A percentile compares a stretch with the other conserved stretches of the same genome.
Evolutionary conservation across 1,140 invertebrate genomes (phyloP).

Genomic region (Drosophila truncata): DNA sequence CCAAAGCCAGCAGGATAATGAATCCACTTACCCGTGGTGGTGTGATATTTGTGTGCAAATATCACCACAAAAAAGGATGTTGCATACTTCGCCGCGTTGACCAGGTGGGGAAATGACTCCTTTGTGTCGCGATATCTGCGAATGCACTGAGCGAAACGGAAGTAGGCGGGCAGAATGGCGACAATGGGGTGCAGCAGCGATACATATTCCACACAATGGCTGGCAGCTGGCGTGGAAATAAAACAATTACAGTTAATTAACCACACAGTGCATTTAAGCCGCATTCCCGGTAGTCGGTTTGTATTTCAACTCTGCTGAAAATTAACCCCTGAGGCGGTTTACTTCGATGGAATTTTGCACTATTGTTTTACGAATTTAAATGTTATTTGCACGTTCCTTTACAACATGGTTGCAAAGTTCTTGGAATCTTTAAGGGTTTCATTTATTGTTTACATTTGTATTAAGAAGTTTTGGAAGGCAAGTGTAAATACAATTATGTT

Average conservation of each 20-base stretch:
- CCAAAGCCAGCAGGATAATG: not conserved
- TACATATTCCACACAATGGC: constrained; percentile 88
- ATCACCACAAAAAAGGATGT: constrained; percentile 85
- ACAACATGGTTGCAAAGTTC: not conserved
- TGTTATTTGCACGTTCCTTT: not conserved
- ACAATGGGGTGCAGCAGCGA: constrained; percentile 91
- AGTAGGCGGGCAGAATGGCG: constrained; percentile 97
- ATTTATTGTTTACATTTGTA: not conserved
- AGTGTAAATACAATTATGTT: not conserved
- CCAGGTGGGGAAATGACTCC: constrained; percentile 97
- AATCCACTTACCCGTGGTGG: constrained; percentile 73
- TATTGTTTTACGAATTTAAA: not conserved
- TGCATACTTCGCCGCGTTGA: constrained; percentile 91
- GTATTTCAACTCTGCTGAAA: not conserved
- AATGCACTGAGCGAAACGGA: constrained; percentile 98
- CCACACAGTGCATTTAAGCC: not conserved
- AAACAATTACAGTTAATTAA: constrained; percentile 30
- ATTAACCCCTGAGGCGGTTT: not conserved
- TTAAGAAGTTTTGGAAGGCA: not conserved
- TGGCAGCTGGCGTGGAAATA: constrained; percentile 85
- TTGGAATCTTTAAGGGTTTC: not conserved
- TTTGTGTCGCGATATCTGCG: constrained; percentile 95
- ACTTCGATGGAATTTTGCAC: not conserved
- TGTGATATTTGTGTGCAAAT: constrained; percentile 82
- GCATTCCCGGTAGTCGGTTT: not conserved